phyloP scores from a whole-genome alignment of 2,888 invertebrate species.

The Oligia latruncula region DNA sequence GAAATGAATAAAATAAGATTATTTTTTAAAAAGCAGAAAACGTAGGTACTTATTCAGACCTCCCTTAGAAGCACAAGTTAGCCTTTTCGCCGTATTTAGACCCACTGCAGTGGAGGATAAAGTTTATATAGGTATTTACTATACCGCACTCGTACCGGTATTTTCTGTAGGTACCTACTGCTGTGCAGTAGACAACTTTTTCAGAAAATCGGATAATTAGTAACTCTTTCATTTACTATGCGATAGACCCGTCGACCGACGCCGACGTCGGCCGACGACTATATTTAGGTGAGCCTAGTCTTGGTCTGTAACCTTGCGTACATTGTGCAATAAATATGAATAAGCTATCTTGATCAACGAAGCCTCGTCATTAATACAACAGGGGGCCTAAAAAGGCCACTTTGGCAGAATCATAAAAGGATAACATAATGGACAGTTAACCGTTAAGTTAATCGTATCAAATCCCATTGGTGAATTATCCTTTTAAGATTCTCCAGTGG shows the following conservation, averaged over 20 bases:
- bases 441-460: too few relatives aligned
- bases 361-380: neutral
- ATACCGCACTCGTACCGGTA: too few relatives aligned
- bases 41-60: too few relatives aligned
- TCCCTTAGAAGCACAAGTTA: neutral
- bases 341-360: neutral
- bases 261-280: neutral
- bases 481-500: too few relatives aligned
- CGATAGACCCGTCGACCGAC: neutral
- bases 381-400: too few relatives aligned
- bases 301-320: neutral
- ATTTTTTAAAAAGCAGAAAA: neutral
- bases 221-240: neutral
- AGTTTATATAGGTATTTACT: neutral
- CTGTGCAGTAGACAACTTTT: neutral
- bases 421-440: too few relatives aligned
- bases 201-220: neutral
- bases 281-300: neutral
- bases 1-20: neutral
- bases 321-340: neutral
- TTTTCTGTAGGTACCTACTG: too few relatives aligned
- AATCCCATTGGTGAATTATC: too few relatives aligned
- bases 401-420: too few relatives aligned
- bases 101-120: neutral
- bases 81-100: neutral